phyloP scores from a whole-genome alignment of 2,113 vertebrate species.

The zebrafish (Danio rerio) region DNA sequence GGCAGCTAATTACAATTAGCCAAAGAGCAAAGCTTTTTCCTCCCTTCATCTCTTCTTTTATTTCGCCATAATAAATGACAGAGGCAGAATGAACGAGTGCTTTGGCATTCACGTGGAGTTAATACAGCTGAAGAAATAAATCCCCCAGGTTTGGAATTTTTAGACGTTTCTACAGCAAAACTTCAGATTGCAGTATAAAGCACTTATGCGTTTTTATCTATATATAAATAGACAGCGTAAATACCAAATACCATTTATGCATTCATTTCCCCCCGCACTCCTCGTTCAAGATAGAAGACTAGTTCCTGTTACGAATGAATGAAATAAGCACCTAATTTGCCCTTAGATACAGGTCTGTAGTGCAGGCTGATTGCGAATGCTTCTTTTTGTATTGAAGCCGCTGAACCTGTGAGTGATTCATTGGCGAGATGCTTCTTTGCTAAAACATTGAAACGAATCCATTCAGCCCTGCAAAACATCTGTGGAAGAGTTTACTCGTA shows the following conservation, averaged over 20 bases:
- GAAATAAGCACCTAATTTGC: slow-evolving; percentile 12
- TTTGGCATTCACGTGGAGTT: slow-evolving; percentile 15
- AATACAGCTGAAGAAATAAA: slow-evolving; percentile 11
- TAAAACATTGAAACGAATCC: slow-evolving; percentile 27
- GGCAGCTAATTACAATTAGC: slow-evolving; percentile 56
- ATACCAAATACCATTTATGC: neutral
- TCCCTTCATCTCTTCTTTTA: slow-evolving; percentile 16
- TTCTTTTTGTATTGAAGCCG: slow-evolving; percentile 15
- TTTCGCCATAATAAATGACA: slow-evolving; percentile 42
- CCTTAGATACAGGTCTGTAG: slow-evolving; percentile 15
- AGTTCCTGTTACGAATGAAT: slow-evolving; percentile 7
- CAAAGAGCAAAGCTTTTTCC: slow-evolving; percentile 53
- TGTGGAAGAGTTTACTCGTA: slow-evolving; percentile 26
- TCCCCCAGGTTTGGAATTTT: slow-evolving; percentile 10
- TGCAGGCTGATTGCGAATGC: slow-evolving; percentile 17
- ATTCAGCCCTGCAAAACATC: slow-evolving; percentile 5
- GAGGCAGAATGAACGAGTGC: slow-evolving; percentile 9
- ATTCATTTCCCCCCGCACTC: neutral
- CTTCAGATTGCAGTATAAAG: slow-evolving; percentile 8
- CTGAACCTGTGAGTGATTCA: slow-evolving; percentile 19
- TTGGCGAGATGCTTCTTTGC: neutral
- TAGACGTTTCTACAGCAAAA: neutral
- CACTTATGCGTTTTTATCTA: neutral
- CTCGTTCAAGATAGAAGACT: neutral
- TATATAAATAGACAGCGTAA: neutral